A percentile compares a stretch with the other conserved stretches of the same genome.
phyloP scores from a whole-genome alignment of 2,797 vertebrate species.

The Xenops minutus region DNA sequence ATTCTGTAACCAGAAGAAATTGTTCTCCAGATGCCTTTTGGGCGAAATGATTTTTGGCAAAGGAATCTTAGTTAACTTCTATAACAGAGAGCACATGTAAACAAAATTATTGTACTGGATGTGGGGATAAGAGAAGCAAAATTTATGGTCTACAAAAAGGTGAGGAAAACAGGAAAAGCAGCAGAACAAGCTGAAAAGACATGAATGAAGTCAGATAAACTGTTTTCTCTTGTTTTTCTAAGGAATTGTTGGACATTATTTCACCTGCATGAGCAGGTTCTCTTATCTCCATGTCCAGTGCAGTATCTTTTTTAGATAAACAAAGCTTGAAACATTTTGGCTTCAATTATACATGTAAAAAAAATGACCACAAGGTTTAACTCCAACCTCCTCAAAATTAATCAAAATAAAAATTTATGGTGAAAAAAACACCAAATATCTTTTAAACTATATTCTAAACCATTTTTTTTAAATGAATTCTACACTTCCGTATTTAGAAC shows the following conservation, averaged over 20 bases:
- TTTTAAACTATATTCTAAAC: not conserved
- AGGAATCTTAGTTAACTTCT: not conserved
- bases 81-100: not conserved
- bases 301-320: not conserved
- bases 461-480: not conserved
- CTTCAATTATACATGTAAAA: not conserved
- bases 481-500: not conserved
- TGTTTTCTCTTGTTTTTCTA: not conserved
- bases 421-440: not conserved
- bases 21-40: not conserved
- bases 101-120: not conserved
- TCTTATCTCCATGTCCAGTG: not conserved
- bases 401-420: not conserved
- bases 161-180: not conserved
- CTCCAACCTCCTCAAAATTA: not conserved
- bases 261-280: not conserved
- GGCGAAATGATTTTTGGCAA: not conserved
- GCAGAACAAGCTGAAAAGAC: not conserved
- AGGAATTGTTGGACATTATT: not conserved
- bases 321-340: not conserved
- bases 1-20: not conserved
- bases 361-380: not conserved
- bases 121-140: fast-evolving
- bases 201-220: not conserved
- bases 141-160: not conserved